Conservation (phyloP, 2,797 vertebrate species). For the Selene dorsalis region DNA sequence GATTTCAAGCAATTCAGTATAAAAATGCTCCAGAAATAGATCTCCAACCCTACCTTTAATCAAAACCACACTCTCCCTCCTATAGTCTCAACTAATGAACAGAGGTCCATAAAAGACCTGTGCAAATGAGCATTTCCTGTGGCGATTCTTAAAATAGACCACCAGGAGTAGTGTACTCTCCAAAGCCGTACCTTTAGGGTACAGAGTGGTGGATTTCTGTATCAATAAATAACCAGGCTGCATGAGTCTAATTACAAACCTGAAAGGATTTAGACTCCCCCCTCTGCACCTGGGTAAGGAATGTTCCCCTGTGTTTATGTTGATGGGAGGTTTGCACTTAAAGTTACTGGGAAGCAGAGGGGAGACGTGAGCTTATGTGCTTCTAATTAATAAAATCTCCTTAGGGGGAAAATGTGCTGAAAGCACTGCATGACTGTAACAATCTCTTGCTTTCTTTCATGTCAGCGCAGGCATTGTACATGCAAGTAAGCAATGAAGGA, state of each 20-base stretch:
- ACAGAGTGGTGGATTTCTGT: constrained; percentile 52
- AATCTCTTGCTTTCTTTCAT: constrained; percentile 33
- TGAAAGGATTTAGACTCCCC: constrained; percentile 63
- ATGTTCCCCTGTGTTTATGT: constrained; percentile 67
- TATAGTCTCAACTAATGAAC: constrained; percentile 36
- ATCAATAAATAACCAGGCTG: constrained; percentile 76
- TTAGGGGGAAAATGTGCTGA: constrained; percentile 38
- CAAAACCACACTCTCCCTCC: constrained; percentile 31
- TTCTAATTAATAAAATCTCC: constrained; percentile 71
- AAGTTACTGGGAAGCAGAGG: constrained; percentile 33
- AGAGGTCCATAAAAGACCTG: constrained; percentile 43
- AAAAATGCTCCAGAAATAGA: too few relatives aligned
- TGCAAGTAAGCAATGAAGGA: constrained; percentile 26
- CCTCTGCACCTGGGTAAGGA: constrained; percentile 73
- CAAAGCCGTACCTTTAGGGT: constrained; percentile 44
- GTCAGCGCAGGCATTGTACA: constrained; percentile 20
- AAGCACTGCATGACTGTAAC: constrained; percentile 24
- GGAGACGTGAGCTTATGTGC: constrained; percentile 48
- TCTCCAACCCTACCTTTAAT: too few relatives aligned
- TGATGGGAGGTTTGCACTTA: constrained; percentile 64
- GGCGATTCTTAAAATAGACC: constrained; percentile 65
- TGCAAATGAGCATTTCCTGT: constrained; percentile 44
- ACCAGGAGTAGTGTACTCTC: constrained; percentile 45
- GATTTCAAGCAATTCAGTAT: too few relatives aligned
- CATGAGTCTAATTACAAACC: constrained; percentile 77